Evolutionary conservation across 2,888 invertebrate species (phyloP), one percentile per base, ranked within the genome.

Genomic region (Calameuta pallipes): DNA sequence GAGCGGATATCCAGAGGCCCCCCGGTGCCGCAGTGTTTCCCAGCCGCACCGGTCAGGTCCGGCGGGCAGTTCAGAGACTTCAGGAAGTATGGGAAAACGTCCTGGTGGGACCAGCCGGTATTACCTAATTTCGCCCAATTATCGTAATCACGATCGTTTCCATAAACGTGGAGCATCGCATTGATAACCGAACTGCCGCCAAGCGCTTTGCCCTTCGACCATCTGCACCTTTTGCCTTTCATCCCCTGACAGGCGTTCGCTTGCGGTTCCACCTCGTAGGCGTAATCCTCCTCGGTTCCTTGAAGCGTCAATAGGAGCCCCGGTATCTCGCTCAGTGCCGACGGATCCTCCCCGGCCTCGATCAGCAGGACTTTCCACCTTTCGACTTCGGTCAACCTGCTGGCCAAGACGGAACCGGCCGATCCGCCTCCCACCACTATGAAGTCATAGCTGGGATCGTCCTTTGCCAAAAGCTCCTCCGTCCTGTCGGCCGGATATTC

Each of bases 101-200:
- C 88, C 1, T 92, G 88, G 85, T 92, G 93, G 73, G 91, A 92
- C 96, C 96, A 96, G 0, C 94, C 94, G 0, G 87, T 80, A 84
- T 94, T 95, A 0, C 95, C 95, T 69, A 92, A 85, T 0, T 87
- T 85, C 12, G 92, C 92, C 96, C 96, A 96, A 0, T 91, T 87
- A 85, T 96, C 94, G 85, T 93, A 96, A 87, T 96, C 96, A 4
- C 87, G 86, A 6, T 93, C 92, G 89, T 94, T 94, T 0, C 96
- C 96, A 6, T 94, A 92, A 0, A 94, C 87, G 86, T 95, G 94
- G 0, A 95, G 78, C 95, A 95, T 94, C 15, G 92, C 94, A 88
- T 96, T 96, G 3, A 95, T 92, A 0, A 92, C 92, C 23, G 94
- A 94, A 1, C 93, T 92, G 0, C 96, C 96, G 0, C 96, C 96